Percentiles rank a stretch among this genome's conserved stretches.
phyloP scores from a whole-genome alignment of 2,113 vertebrate genomes.

The Lepus americanus region DNA sequence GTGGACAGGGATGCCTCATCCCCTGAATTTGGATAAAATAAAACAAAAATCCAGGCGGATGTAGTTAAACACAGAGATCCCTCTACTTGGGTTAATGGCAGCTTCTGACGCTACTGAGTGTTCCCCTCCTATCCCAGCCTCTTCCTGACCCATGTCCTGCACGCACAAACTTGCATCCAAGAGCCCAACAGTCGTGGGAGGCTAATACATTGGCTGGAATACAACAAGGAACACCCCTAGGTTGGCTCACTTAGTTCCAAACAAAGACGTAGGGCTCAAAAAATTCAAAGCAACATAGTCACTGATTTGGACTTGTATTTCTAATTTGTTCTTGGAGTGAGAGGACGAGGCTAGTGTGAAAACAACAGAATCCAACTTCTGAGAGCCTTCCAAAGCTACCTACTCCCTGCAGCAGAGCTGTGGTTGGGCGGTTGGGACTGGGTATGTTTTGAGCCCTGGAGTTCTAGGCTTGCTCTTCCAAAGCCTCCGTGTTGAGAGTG shows the following conservation, averaged over 20 bases:
- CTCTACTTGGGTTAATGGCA: background rate
- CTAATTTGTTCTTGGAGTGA: slow-evolving; percentile 10
- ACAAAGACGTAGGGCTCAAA: background rate
- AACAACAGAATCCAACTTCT: background rate
- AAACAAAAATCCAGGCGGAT: background rate
- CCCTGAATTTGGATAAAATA: background rate
- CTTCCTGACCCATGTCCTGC: background rate
- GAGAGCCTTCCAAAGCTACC: background rate
- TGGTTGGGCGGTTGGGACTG: background rate
- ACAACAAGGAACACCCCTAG: background rate
- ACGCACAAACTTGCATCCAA: background rate
- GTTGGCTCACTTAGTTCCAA: background rate
- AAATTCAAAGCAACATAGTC: background rate
- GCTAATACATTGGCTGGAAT: background rate
- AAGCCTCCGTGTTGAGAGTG: slow-evolving; percentile 55
- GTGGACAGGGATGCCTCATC: background rate
- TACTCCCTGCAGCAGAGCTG: background rate
- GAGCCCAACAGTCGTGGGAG: background rate
- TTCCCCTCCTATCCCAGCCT: background rate
- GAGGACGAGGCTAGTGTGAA: background rate
- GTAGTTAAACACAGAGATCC: background rate
- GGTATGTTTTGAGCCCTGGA: background rate
- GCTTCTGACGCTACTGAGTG: background rate
- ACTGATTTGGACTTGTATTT: slow-evolving; percentile 22
- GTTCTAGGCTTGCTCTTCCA: slow-evolving; percentile 32